Evolutionary conservation across 2,888 invertebrate genomes (phyloP), one percentile per base, ranked within the genome.

Genomic region (Scaptomyza flava): DNA sequence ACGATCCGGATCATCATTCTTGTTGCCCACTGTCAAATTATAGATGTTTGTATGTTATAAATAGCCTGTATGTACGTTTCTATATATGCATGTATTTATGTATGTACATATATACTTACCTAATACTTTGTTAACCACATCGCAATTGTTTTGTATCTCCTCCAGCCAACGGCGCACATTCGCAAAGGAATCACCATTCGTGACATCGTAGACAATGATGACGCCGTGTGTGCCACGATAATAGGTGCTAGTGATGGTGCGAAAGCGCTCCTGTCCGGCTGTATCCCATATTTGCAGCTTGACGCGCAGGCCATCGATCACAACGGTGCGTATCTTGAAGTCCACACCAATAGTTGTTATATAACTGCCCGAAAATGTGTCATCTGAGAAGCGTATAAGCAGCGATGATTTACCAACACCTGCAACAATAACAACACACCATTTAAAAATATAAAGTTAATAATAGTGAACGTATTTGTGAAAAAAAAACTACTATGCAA

Each of bases 301-400:
- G 52, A 98, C 97, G 90, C 96, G 94, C 91, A 97, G 96, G 65
- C 97, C 97, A 89, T 97, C 96, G 87, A 98, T 95, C 91, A 96
- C 96, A 86, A 99, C 96, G 74, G 99, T 99, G 91, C 99, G 95
- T 92, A 99, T 99, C 94, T 99, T 99, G 93, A 99, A 99, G 94
- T 99, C 99, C 57, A 99, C 99, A 72, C 99, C 99, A 92, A 99
- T 99, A 50, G 99, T 99, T 66, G 99, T 99, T 91, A 99, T 99
- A 92, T 97, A 97, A 94, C 96, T 96, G 92, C 99, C 98, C 87
- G 98, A 97, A 93, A 99, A 99, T 74, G 98, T 98, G 93, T 99
- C 99, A 93, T 99, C 99, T 58, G 99, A 98, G 93, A 99, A 99
- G 85, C 99, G 94, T 87, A 99, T 93, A 77, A 99, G 94, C 75